Evolutionary conservation across 1,140 invertebrate genomes (phyloP).

Genomic region (Aphelenchoides besseyi): DNA sequence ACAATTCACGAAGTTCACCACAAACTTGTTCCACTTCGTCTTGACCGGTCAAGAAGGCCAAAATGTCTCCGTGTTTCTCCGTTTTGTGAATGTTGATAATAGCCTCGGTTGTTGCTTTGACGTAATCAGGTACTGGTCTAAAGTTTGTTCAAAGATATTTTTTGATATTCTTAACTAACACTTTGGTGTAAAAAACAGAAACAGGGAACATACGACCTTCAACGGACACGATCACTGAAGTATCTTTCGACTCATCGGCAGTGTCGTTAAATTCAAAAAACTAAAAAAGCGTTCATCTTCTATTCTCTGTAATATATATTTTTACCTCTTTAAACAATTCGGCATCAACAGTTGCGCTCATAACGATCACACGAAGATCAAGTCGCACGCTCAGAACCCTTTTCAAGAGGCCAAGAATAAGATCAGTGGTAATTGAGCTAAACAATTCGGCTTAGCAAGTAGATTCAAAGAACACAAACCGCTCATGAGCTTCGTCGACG

Average conservation of each 20-base stretch:
- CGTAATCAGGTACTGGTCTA: conserved; percentile 50
- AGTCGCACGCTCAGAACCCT: conserved; percentile 94
- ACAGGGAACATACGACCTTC: conserved; percentile 85
- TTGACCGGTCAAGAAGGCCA: conserved; percentile 89
- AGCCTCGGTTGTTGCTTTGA: conserved; percentile 78
- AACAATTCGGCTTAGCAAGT: no score
- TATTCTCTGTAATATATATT: conserved; percentile 72
- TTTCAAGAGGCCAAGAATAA: conserved; percentile 89
- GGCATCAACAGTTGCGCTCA: conserved; percentile 96
- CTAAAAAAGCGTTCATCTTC: conserved; percentile 2
- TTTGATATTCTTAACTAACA: no score
- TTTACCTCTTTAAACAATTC: conserved; percentile 63
- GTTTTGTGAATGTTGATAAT: conserved; percentile 81
- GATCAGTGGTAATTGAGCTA: conserved; percentile 87
- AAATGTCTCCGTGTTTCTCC: conserved; percentile 77
- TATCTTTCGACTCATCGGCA: conserved; percentile 68
- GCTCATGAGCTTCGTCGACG: conserved; percentile 93
- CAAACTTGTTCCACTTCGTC: conserved; percentile 73
- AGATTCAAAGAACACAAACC: no score
- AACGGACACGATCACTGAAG: conserved; percentile 78
- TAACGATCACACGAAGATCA: conserved; percentile 78
- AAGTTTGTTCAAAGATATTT: conserved; percentile 21
- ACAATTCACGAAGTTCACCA: conserved; percentile 67
- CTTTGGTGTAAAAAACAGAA: conserved; percentile 76
- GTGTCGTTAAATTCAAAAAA: conserved; percentile 79